Percentiles rank a stretch among this genome's conserved stretches.
phyloP scores from a whole-genome alignment of 2,888 invertebrate species.

The Drosophila atripex region DNA sequence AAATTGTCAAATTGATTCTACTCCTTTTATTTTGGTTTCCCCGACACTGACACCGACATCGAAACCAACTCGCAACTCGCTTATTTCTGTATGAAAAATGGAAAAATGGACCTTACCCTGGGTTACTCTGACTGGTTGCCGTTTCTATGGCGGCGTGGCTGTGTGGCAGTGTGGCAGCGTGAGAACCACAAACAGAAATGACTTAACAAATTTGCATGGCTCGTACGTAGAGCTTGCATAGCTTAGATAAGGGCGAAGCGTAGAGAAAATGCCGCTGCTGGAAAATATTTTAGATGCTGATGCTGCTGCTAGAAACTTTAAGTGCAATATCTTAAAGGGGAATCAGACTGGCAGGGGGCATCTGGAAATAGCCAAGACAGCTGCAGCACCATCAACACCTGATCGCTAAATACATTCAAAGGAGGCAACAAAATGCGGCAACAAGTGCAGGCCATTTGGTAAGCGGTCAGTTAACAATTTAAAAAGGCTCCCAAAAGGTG shows the following conservation, averaged over 20 bases:
- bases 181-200: constrained; percentile 77
- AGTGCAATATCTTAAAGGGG: constrained; percentile 71
- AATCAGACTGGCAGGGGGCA: constrained; percentile 64
- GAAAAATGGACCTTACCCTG: constrained; percentile 22
- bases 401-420: constrained; percentile 77
- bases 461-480: constrained; percentile 41
- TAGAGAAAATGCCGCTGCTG: constrained; percentile 63
- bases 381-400: constrained; percentile 81
- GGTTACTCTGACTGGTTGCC: background rate
- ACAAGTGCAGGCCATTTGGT: constrained; percentile 61
- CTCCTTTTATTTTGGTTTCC: constrained; percentile 34
- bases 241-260: constrained; percentile 73
- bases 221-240: constrained; percentile 51
- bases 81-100: constrained; percentile 48
- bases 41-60: constrained; percentile 33
- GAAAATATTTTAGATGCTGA: constrained; percentile 73
- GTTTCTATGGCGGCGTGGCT: constrained; percentile 13
- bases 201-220: constrained; percentile 77
- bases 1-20: constrained; percentile 70
- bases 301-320: constrained; percentile 59
- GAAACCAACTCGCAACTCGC: constrained; percentile 27
- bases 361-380: constrained; percentile 20
- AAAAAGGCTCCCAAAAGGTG: constrained; percentile 49
- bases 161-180: constrained; percentile 65
- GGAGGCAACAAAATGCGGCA: constrained; percentile 64